Evolutionary conservation across 2,888 invertebrate species (phyloP).

Genomic region (Anagyrus pseudococci): DNA sequence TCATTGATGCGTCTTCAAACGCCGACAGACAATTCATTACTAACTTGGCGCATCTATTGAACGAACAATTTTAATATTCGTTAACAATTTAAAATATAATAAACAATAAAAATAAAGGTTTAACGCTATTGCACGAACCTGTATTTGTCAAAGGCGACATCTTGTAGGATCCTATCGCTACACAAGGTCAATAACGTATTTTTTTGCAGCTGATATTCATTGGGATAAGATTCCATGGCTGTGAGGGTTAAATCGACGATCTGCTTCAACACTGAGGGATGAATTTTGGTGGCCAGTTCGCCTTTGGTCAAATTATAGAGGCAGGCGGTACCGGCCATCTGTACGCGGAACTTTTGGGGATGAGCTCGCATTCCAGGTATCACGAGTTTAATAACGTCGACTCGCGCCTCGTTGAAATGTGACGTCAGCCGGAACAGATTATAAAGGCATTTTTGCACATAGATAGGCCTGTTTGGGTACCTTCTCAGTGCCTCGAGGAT

Average conservation of each 20-base stretch:
- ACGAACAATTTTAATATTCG: background rate
- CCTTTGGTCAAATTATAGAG: constrained; percentile 76
- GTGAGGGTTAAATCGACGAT: constrained; percentile 71
- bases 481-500: constrained; percentile 67
- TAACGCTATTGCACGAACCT: no score
- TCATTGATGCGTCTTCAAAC: constrained; percentile 75
- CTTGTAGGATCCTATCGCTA: constrained; percentile 78
- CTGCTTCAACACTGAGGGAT: constrained; percentile 68
- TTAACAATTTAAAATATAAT: background rate
- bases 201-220: constrained; percentile 74
- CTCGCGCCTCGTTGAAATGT: constrained; percentile 64
- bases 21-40: constrained; percentile 75
- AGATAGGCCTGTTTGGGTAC: constrained; percentile 67
- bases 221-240: constrained; percentile 74
- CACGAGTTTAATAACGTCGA: constrained; percentile 70
- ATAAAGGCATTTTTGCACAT: constrained; percentile 73
- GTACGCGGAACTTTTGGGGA: constrained; percentile 68
- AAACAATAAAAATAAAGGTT: background rate
- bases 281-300: constrained; percentile 70
- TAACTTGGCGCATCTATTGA: constrained; percentile 70
- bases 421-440: constrained; percentile 67
- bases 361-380: constrained; percentile 65
- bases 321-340: constrained; percentile 79
- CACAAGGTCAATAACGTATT: constrained; percentile 76
- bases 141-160: constrained; percentile 71